These are phyloP conservation scores for Morinoia aosen DNA, from an alignment of 2,888 invertebrate genomes.

Conservation along the genomic window DNA sequence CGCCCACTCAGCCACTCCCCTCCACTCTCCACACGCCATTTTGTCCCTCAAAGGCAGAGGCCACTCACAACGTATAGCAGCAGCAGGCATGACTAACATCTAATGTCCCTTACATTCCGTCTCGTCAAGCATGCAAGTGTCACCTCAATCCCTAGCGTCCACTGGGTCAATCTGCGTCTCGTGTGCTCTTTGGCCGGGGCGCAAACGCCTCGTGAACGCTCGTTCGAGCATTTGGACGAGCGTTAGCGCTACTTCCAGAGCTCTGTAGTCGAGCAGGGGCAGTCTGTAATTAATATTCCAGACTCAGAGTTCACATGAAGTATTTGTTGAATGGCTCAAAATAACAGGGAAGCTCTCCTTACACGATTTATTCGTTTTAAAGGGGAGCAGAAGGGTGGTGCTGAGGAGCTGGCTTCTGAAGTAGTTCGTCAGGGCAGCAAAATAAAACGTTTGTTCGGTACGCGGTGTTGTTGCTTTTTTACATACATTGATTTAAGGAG, in stretches of 20 bases:
- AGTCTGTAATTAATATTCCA: constrained; percentile 34
- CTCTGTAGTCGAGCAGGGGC: not conserved
- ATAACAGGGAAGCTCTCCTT: constrained; percentile 36
- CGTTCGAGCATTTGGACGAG: not conserved
- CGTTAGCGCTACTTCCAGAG: not conserved
- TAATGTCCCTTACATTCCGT: not conserved
- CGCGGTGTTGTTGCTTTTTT: not conserved
- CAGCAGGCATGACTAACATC: not conserved
- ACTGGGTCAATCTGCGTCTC: not conserved
- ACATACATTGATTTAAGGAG: not conserved
- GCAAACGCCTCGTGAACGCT: not conserved
- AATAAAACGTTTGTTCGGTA: not conserved
- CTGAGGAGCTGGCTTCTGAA: not conserved
- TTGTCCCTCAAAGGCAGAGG: not conserved
- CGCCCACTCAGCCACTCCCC: constrained; percentile 21
- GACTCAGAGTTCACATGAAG: constrained; percentile 33
- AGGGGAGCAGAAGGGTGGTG: constrained; percentile 7
- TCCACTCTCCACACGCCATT: constrained; percentile 28
- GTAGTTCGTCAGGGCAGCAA: not conserved
- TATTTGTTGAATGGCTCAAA: constrained; percentile 45
- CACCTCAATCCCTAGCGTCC: not conserved
- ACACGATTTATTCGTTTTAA: constrained; percentile 15
- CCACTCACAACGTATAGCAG: not conserved
- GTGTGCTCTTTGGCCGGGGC: not conserved
- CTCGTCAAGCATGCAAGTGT: not conserved